A percentile compares a stretch with the other conserved stretches of the same genome.
These are phyloP conservation scores for Tyto alba DNA, from an alignment of 2,113 vertebrate genomes.

Conservation along the genomic window DNA sequence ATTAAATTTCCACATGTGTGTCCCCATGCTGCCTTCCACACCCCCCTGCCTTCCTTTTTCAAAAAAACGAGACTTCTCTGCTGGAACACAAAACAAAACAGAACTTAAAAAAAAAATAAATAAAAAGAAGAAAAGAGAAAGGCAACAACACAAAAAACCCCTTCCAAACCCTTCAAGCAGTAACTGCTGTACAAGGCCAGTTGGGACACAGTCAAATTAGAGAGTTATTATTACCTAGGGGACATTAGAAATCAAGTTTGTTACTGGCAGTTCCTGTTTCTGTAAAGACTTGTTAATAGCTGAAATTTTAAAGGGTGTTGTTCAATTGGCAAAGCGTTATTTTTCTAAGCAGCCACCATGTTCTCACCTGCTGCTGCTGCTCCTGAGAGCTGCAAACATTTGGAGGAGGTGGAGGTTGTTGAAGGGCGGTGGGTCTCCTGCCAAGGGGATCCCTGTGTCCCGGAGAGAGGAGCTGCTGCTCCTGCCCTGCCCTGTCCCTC, in stretches of 20 bases:
- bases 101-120: background rate
- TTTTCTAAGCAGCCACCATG: conserved; percentile 66
- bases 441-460: background rate
- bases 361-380: conserved; percentile 54
- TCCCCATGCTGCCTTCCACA: background rate
- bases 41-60: background rate
- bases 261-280: conserved; percentile 71
- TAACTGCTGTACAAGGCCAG: conserved; percentile 55
- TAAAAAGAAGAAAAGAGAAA: background rate
- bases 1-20: conserved; percentile 54
- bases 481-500: background rate
- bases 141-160: background rate
- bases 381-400: conserved; percentile 26
- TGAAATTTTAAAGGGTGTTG: conserved; percentile 70
- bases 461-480: background rate
- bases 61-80: conserved; percentile 19
- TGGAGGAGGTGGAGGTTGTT: background rate
- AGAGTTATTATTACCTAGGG: conserved; percentile 75
- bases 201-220: conserved; percentile 70
- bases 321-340: conserved; percentile 65
- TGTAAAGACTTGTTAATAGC: conserved; percentile 71
- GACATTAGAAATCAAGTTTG: conserved; percentile 71
- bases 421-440: background rate
- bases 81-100: conserved; percentile 17
- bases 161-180: conserved; percentile 40